phyloP scores from a whole-genome alignment of 2,797 vertebrate species.

The Alauda arvensis region DNA sequence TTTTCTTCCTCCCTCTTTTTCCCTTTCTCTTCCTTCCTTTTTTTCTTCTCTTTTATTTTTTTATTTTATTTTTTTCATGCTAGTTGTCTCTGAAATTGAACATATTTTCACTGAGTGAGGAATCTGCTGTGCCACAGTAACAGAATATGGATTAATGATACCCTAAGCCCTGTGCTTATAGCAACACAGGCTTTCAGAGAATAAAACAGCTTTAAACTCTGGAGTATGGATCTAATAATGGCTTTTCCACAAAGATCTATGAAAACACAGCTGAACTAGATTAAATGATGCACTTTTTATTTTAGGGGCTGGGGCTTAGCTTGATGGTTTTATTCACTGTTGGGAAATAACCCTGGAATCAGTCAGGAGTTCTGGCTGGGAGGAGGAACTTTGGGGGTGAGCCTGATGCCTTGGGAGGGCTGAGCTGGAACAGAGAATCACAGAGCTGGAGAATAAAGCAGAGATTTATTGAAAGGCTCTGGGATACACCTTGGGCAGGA shows the following conservation, averaged over 20 bases:
- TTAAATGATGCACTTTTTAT: slow-evolving; percentile 9
- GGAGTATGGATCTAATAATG: background rate
- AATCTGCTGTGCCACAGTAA: background rate
- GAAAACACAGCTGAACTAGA: slow-evolving; percentile 17
- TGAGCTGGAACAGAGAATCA: no score
- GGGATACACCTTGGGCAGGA: no score
- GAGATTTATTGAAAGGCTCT: no score
- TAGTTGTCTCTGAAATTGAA: slow-evolving; percentile 10
- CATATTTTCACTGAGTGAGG: background rate
- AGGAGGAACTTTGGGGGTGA: background rate
- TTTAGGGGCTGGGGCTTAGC: background rate
- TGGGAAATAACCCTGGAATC: background rate
- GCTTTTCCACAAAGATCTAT: background rate
- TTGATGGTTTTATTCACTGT: background rate
- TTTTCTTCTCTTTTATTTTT: background rate
- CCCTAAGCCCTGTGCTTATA: background rate
- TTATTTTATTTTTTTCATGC: background rate
- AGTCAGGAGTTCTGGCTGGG: background rate
- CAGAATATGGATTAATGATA: slow-evolving; percentile 14
- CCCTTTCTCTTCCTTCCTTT: background rate
- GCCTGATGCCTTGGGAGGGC: background rate
- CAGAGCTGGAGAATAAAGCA: no score
- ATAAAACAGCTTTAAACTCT: background rate
- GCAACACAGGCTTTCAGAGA: background rate
- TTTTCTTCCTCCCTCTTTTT: background rate